A percentile compares a stretch with the other conserved stretches of the same genome.
Evolutionary conservation across 2,888 invertebrate species (phyloP).

Genomic region (Ethmia dodecea): DNA sequence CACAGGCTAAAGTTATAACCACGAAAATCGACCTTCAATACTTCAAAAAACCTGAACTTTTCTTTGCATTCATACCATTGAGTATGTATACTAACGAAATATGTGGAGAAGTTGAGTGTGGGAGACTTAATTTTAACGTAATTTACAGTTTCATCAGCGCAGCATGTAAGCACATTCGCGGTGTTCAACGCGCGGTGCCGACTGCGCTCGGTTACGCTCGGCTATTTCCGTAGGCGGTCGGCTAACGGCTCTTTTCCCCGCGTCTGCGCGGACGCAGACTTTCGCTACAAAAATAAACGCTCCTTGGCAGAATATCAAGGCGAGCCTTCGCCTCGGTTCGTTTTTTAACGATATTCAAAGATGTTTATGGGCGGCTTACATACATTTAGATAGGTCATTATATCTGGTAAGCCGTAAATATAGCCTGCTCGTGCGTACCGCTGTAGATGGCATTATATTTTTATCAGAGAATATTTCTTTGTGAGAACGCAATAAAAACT

Average conservation of each 20-base stretch:
- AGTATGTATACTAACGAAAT: too few species aligned
- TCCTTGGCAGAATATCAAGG: conserved; percentile 74
- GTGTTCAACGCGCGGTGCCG: conserved; percentile 37
- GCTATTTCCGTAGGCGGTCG: conserved; percentile 52
- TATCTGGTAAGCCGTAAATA: too few species aligned
- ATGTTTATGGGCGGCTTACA: conserved; percentile 58
- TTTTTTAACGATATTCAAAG: conserved; percentile 50
- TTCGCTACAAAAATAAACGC: conserved; percentile 74
- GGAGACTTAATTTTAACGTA: too few species aligned
- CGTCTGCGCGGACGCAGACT: conserved; percentile 47
- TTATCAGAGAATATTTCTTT: too few species aligned
- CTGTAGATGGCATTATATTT: too few species aligned
- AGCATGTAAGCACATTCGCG: conserved; percentile 34
- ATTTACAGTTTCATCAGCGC: too few species aligned
- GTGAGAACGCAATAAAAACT: too few species aligned
- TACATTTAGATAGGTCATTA: conserved; percentile 3
- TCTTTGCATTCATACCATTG: neutral
- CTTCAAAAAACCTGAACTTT: neutral
- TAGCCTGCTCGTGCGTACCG: too few species aligned
- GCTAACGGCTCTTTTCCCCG: conserved; percentile 68
- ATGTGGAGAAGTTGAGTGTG: neutral
- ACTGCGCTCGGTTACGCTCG: conserved; percentile 48
- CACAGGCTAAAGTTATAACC: conserved; percentile 8
- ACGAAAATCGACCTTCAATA: neutral
- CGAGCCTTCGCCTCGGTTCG: conserved; percentile 52